Conservation (phyloP, 2,888 invertebrate genomes). For the Helicoverpa assulta region DNA sequence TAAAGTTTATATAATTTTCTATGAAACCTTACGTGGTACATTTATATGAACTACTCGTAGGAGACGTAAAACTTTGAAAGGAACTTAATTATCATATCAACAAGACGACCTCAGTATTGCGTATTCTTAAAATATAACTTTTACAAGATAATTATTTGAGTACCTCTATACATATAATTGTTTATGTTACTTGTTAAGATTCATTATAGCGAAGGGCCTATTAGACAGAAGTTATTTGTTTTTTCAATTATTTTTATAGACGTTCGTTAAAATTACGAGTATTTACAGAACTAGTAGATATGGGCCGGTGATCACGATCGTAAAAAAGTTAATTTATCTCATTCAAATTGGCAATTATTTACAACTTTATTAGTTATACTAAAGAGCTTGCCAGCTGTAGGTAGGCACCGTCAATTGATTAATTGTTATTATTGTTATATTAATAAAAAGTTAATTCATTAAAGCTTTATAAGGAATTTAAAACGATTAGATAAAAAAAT, state of each 20-base stretch:
- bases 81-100: not conserved
- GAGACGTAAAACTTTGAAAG: not conserved
- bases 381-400: conserved; percentile 23
- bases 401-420: conserved; percentile 6
- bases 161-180: not conserved
- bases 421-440: conserved; percentile 5
- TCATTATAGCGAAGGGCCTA: conserved; percentile 2
- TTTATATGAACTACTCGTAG: not conserved
- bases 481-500: not conserved
- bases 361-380: conserved; percentile 34
- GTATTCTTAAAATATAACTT: not conserved
- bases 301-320: conserved; percentile 17
- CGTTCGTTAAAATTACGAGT: conserved; percentile 25
- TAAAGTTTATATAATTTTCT: too few relatives aligned
- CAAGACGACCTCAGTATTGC: not conserved
- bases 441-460: not conserved
- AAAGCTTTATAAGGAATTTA: not conserved
- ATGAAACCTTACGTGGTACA: not conserved
- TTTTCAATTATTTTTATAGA: conserved; percentile 51
- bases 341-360: conserved; percentile 39
- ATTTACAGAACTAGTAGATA: conserved; percentile 24
- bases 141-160: not conserved
- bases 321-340: conserved; percentile 40
- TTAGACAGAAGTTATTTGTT: conserved; percentile 24
- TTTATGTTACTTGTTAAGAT: conserved; percentile 4